These are phyloP conservation scores for Phenganax marumi DNA, from an alignment of 92 coral and sea anemone species.

Conservation along the genomic window DNA sequence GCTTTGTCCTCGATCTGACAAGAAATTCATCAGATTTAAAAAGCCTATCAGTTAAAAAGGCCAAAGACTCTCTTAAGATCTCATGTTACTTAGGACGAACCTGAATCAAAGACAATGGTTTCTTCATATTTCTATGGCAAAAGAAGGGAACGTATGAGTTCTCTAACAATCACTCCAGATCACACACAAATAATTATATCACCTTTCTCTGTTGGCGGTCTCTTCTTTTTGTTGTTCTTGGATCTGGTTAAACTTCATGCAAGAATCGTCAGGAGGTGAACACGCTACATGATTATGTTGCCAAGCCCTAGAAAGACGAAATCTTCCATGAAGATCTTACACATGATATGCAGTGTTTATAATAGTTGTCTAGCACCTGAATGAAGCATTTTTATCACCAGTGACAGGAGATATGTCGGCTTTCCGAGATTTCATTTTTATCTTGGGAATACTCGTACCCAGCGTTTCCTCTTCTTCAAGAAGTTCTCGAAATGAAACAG, in stretches of 20 bases:
- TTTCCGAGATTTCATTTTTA: not conserved
- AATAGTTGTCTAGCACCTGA: not conserved
- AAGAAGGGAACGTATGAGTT: not conserved
- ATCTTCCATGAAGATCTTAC: not conserved
- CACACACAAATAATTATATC: not conserved
- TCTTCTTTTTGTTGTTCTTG: slow-evolving; percentile 81
- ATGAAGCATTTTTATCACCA: slow-evolving; percentile 27
- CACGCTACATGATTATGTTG: slow-evolving; percentile 54
- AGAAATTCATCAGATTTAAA: not conserved
- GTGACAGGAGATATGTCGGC: not conserved
- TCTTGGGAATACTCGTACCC: not conserved
- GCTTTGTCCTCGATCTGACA: slow-evolving; percentile 87
- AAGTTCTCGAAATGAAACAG: slow-evolving; percentile 73
- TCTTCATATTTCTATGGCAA: slow-evolving; percentile 61
- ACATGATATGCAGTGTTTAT: not conserved
- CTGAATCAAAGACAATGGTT: slow-evolving; percentile 80
- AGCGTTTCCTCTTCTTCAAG: slow-evolving; percentile 69
- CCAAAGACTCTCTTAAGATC: too few species aligned
- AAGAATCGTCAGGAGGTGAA: slow-evolving; percentile 73
- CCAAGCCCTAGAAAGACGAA: slow-evolving; percentile 69
- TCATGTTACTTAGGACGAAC: slow-evolving; percentile 37
- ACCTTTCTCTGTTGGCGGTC: slow-evolving; percentile 68
- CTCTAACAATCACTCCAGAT: not conserved
- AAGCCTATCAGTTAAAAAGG: too few species aligned
- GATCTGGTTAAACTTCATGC: slow-evolving; percentile 68